phyloP scores from a whole-genome alignment of 2,113 vertebrate genomes.

The Anarrhichthys ocellatus region DNA sequence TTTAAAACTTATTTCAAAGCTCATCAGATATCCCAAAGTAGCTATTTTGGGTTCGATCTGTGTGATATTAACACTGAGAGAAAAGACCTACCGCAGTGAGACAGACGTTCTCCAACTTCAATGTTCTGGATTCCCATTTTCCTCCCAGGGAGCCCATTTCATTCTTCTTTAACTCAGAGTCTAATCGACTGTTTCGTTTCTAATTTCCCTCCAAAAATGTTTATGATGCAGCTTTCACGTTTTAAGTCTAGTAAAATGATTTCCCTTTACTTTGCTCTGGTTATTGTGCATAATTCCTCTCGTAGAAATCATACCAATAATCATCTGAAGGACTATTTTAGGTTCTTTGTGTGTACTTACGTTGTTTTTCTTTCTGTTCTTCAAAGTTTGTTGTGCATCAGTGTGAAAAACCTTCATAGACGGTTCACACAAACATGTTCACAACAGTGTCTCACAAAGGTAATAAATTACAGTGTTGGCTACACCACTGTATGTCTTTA shows the following conservation, averaged over 20 bases:
- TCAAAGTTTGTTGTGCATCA: background rate
- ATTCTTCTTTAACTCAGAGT: constrained; percentile 16
- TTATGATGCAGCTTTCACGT: constrained; percentile 16
- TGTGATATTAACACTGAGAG: constrained; percentile 21
- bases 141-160: constrained; percentile 14
- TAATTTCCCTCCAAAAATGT: constrained; percentile 7
- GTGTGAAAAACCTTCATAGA: background rate
- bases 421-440: background rate
- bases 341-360: background rate
- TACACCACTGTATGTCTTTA: background rate
- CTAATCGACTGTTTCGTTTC: constrained; percentile 36
- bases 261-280: constrained; percentile 7
- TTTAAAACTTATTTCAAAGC: constrained; percentile 15
- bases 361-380: background rate
- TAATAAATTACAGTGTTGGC: background rate
- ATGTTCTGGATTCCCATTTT: constrained; percentile 33
- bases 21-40: constrained; percentile 29
- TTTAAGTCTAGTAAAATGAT: constrained; percentile 27
- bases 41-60: constrained; percentile 20
- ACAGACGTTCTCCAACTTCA: constrained; percentile 26
- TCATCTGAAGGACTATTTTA: background rate
- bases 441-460: too few relatives aligned
- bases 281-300: background rate
- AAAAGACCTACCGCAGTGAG: constrained; percentile 4
- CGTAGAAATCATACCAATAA: background rate